Base-by-base conservation (phyloP, 2,888 invertebrate genomes). In the Thera obeliscata region DNA sequence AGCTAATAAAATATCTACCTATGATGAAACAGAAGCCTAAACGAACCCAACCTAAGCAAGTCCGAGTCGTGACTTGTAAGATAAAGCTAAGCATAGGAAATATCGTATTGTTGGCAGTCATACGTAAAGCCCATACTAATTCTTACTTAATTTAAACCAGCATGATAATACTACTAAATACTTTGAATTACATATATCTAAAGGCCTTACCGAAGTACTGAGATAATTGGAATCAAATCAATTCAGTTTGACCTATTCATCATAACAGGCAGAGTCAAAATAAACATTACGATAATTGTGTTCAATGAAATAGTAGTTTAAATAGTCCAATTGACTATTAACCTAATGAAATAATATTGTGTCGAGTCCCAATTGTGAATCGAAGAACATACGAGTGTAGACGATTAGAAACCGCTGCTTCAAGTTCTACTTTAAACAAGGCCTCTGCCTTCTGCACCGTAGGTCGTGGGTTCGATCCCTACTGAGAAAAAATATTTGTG, bases 341-440 rank as follows among this genome's bases (percentile, higher is more conserved):
- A 74, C 72, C 74, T 57, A 75, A 69, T 71, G 66, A 70, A 67
- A 67, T 61, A 71, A 68, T 68, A 68, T 48, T 70, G 68, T 71
- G 66, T 66, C 70, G 68, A 68, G 58, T 64, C 58, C 55, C 64
- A 67, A 71, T 69, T 69, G 61, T 69, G 50, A 61, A 73, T 70
- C 66, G 66, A 60, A 50, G 60, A 61, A 69, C 69, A 67, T 69
- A 70, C 59, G 70, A 61, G 58, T 52, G 54, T 60, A 38, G 35
- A 56, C 66, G 69, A 81, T 81, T 79, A 77, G 68, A 75, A 69
- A 69, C 82, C 80, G 73, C 75, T 74, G 73, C 63, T 70, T 60
- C 61, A 54, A 74, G 67, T 67, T 69, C 70, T 75, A 75, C 74
- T 76, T 78, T 22, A 22, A 22, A 22, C 22, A 22, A 22, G 22